Evolutionary conservation across 2,888 invertebrate genomes (phyloP).

Genomic region (Oscheius myriophilus): DNA sequence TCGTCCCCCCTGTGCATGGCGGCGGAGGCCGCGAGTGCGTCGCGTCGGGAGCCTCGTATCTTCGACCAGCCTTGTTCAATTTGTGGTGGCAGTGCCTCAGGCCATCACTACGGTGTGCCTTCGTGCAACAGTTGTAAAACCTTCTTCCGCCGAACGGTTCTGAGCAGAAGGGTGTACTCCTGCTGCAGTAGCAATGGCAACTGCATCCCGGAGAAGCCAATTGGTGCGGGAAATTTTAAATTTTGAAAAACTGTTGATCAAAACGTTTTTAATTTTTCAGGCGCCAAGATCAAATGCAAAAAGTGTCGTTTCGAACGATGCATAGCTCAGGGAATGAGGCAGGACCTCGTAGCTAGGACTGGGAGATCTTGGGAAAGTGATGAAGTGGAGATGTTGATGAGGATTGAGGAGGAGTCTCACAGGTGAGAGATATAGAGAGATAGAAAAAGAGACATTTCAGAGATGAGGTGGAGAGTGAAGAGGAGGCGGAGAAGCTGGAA

Average conservation of each 20-base stretch:
- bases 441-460: too few species aligned
- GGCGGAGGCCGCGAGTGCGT: conserved; percentile 5
- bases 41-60: conserved; percentile 25
- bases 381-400: too few species aligned
- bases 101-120: conserved; percentile 53
- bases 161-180: conserved; percentile 17
- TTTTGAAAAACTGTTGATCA: too few species aligned
- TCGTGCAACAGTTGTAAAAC: conserved; percentile 61
- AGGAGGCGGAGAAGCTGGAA: too few species aligned
- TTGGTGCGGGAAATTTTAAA: too few species aligned
- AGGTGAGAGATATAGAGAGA: too few species aligned
- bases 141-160: conserved; percentile 36
- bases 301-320: conserved; percentile 21
- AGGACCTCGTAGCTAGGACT: too few species aligned
- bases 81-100: conserved; percentile 45
- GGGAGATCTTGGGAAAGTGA: too few species aligned
- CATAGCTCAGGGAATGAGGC: conserved; percentile 3
- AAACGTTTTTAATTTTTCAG: too few species aligned
- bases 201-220: conserved; percentile 1
- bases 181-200: conserved; percentile 13
- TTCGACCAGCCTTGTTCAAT: conserved; percentile 50
- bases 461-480: too few species aligned
- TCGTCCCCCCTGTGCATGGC: conserved; percentile 12
- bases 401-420: too few species aligned
- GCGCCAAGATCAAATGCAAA: conserved; percentile 1